These are phyloP conservation scores for Eidolon dupreanum DNA, from an alignment of 2,797 vertebrate genomes.

Conservation along the genomic window DNA sequence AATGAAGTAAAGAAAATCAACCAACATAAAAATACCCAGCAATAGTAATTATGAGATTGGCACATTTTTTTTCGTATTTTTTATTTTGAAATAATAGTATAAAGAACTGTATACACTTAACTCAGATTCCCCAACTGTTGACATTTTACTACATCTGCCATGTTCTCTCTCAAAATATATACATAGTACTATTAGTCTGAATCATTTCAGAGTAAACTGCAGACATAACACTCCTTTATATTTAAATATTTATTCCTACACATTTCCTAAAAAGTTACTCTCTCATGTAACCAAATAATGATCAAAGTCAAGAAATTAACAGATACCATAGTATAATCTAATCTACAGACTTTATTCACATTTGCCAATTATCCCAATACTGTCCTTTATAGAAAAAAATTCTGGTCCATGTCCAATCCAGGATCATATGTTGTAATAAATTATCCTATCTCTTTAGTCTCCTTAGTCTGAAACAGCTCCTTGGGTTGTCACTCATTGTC, in stretches of 20 bases:
- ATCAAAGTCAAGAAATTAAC: slow-evolving; percentile 46
- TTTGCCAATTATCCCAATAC: not conserved
- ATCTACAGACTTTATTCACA: slow-evolving; percentile 32
- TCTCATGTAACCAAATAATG: not conserved
- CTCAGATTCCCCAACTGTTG: not conserved
- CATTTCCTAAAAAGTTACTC: slow-evolving; percentile 28
- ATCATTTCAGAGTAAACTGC: not conserved
- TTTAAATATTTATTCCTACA: slow-evolving; percentile 12
- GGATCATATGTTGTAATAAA: not conserved
- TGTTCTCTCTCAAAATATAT: not conserved
- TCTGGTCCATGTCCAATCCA: not conserved
- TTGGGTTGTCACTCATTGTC: not conserved
- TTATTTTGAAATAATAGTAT: slow-evolving; percentile 35
- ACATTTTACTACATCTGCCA: slow-evolving; percentile 4
- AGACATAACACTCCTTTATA: not conserved
- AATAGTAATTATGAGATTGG: not conserved
- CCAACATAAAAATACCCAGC: slow-evolving; percentile 4
- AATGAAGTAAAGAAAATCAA: slow-evolving; percentile 3
- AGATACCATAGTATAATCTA: not conserved
- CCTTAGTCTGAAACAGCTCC: slow-evolving; percentile 11
- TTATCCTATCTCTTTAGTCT: not conserved
- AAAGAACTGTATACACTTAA: not conserved
- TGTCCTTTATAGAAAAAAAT: not conserved
- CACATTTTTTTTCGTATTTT: not conserved
- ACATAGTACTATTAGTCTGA: not conserved